Base-by-base conservation (phyloP, 2,888 invertebrate species). In the Mimas tiliae region DNA sequence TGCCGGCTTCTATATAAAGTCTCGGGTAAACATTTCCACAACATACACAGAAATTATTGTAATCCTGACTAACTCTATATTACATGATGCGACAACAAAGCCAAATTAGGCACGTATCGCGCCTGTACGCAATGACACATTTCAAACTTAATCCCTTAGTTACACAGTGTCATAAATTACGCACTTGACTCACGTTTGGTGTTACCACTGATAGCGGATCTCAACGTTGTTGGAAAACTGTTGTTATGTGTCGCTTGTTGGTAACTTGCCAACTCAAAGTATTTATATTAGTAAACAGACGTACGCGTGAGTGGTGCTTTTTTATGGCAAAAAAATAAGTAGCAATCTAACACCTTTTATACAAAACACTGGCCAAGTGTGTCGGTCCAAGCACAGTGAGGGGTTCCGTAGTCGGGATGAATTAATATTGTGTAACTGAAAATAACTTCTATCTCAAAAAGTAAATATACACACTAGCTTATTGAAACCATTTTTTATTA, bases 221-320 rank as follows among this genome's bases (percentile, higher is more conserved):
- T 64, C 65, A 63, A 58, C 63, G 67, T 64, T 69, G 72, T 70
- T 66, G 63, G 67, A 67, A 68, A 67, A 65, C 63, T 51, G 67
- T 65, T 51, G 67, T 65, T 62, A 14, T 68, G 66, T 64, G 68
- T 70, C 65, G 69, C 51, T 19, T 16, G 65, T 69, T 75, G 72
- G 74, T n/a, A 16, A 16, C n/a, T 34, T 53, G 34, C 53, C 34
- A 55, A 9, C 14, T 9, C 50, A 50, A 11, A 9, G 19, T 16
- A 19, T 50, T 50, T 8, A 50, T 50, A 50, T 16, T 50, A 50
- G 38, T 19, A 16, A 58, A 19, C 19, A 58, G 19, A 19, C 16
- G 42, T 6, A 38, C 19, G 1, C 1, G 19, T 42, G 19, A 55
- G 16, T 38, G 34, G 19, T 58, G 16, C 6, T 38, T 58, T 1